Evolutionary conservation across 2,797 vertebrate species (phyloP).

Genomic region (Halcyon leucocephala): DNA sequence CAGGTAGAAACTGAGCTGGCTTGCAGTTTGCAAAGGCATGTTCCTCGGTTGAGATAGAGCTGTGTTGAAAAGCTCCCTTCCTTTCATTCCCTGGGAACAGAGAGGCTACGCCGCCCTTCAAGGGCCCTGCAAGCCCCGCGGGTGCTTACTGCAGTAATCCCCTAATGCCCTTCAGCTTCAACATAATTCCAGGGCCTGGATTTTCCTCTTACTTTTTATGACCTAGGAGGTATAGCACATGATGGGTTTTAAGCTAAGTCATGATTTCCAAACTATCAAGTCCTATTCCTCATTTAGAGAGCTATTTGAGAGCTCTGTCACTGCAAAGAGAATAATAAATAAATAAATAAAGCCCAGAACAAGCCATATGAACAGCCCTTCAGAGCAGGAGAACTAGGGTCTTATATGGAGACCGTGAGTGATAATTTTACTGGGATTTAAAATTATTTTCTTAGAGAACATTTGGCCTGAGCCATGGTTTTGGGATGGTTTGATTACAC

Average conservation of each 20-base stretch:
- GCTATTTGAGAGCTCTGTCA: background rate
- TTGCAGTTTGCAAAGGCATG: background rate
- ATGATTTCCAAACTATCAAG: background rate
- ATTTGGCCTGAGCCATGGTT: background rate
- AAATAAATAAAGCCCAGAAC: background rate
- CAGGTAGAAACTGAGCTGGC: background rate
- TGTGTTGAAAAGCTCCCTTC: background rate
- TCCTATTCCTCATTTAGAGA: background rate
- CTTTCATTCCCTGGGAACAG: background rate
- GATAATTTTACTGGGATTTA: background rate
- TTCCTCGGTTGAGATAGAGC: background rate
- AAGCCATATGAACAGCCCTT: background rate
- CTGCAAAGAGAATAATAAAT: background rate
- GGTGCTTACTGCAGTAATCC: background rate
- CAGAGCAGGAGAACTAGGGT: background rate
- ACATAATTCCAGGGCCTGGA: background rate
- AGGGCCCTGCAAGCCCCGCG: background rate
- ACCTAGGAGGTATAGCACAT: background rate
- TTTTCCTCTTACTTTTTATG: conserved; percentile 19
- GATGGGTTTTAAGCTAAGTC: background rate
- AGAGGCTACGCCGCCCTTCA: background rate
- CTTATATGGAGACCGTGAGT: background rate
- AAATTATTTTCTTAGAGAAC: background rate
- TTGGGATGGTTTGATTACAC: background rate
- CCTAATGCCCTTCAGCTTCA: conserved; percentile 21